Evolutionary conservation across 2,888 invertebrate genomes (phyloP).

Genomic region (Callinectes sapidus): DNA sequence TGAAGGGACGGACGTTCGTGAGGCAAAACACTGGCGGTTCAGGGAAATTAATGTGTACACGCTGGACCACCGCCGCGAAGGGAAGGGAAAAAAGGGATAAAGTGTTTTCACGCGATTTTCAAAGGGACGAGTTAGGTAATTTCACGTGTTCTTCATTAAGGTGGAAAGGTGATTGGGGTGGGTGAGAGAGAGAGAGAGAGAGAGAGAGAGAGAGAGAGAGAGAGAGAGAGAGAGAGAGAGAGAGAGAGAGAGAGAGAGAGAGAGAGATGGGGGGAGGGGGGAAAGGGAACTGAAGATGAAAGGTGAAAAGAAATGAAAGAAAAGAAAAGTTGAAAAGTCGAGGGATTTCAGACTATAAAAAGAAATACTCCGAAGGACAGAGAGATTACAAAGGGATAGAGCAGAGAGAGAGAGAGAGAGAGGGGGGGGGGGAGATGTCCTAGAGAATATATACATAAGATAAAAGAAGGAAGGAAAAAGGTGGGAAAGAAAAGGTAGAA

Average conservation of each 20-base stretch:
- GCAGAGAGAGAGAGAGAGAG: no score
- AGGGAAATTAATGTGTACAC: neutral
- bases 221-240: neutral
- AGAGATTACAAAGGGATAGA: no score
- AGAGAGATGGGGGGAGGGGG: neutral
- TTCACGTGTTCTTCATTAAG: conserved; percentile 22
- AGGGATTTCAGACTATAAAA: no score
- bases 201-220: neutral
- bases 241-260: neutral
- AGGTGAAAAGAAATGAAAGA: no score
- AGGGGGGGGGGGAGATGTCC: no score
- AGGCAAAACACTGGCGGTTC: neutral
- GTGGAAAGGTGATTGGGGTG: neutral
- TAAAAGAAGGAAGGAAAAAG: no score
- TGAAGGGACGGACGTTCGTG: neutral
- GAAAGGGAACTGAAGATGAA: no score
- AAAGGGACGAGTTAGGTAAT: neutral
- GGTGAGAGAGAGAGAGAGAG: neutral
- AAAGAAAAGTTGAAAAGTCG: no score
- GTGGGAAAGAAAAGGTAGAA: no score
- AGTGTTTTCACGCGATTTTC: neutral
- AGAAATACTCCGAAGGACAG: no score
- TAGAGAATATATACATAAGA: no score
- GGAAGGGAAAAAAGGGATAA: neutral
- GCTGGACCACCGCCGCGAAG: neutral